Evolutionary conservation across 2,113 vertebrate species (phyloP).

Genomic region (Ictalurus punctatus): DNA sequence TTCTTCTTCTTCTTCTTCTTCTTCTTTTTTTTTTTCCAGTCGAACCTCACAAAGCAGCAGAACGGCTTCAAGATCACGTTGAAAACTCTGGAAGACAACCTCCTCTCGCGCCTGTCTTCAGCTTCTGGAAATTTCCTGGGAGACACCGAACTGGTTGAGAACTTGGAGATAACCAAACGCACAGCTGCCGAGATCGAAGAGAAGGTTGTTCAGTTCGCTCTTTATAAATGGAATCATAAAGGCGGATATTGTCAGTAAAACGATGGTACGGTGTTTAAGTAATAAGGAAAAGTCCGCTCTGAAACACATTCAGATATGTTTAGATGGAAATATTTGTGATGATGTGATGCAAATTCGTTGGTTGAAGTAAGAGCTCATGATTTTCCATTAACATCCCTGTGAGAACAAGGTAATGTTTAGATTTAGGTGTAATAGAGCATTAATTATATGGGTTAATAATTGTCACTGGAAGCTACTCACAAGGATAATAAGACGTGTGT

Average conservation of each 20-base stretch:
- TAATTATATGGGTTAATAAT: background rate
- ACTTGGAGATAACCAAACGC: slow-evolving; percentile 88
- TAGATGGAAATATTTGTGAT: background rate
- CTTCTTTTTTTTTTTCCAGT: slow-evolving; percentile 72
- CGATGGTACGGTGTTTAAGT: background rate
- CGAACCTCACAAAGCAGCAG: slow-evolving; percentile 89
- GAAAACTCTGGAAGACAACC: slow-evolving; percentile 89
- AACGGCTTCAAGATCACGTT: slow-evolving; percentile 97
- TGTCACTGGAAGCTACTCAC: background rate
- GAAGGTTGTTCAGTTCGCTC: slow-evolving; percentile 73
- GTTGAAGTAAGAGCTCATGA: background rate
- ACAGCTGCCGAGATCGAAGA: slow-evolving; percentile 87
- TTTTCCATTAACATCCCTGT: background rate
- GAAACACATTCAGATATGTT: background rate
- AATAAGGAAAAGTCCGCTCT: background rate
- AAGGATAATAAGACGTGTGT: background rate
- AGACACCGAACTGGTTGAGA: slow-evolving; percentile 88
- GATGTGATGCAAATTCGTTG: background rate
- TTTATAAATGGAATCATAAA: background rate
- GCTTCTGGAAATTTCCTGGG: slow-evolving; percentile 93
- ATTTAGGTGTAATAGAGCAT: background rate
- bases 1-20: background rate
- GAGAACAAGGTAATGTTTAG: no score
- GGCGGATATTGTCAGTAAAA: background rate
- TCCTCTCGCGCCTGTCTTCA: slow-evolving; percentile 88